Conservation (phyloP, 2,113 vertebrate species). For the Illadopsis cleaveri region DNA sequence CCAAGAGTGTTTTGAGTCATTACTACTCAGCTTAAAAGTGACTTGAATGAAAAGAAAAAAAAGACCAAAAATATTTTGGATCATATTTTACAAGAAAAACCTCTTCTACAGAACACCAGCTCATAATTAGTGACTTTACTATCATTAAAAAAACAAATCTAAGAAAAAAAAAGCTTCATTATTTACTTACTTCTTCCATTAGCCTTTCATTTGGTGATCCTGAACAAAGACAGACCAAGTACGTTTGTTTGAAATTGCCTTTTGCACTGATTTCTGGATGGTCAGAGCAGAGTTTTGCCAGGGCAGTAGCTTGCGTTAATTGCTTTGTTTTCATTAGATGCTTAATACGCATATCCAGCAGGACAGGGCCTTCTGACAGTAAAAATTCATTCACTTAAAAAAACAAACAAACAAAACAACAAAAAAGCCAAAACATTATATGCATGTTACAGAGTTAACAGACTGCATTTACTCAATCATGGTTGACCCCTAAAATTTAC, state of each 20-base stretch:
- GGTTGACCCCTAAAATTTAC: neutral
- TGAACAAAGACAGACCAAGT: constrained; percentile 91
- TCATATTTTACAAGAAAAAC: neutral
- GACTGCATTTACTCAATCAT: neutral
- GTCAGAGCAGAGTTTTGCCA: constrained; percentile 90
- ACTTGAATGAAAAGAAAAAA: neutral
- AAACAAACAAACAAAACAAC: constrained; percentile 69
- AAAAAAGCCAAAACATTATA: constrained; percentile 67
- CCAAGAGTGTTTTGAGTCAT: neutral
- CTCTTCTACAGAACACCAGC: neutral
- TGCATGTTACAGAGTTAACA: neutral
- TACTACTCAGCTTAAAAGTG: neutral
- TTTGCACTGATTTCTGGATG: constrained; percentile 82
- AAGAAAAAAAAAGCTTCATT: neutral
- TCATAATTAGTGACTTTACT: neutral
- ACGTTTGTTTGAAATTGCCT: constrained; percentile 91
- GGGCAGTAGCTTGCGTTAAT: constrained; percentile 81
- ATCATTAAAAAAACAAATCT: constrained; percentile 4
- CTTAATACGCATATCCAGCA: constrained; percentile 93
- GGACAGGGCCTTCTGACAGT: constrained; percentile 84
- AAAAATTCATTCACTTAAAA: constrained; percentile 87
- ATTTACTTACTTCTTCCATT: constrained; percentile 89
- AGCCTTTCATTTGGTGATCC: constrained; percentile 86
- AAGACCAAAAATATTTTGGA: neutral
- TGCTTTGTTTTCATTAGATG: constrained; percentile 90